Conservation (phyloP, 2,888 invertebrate species). For the Callyntrura sp. region DNA sequence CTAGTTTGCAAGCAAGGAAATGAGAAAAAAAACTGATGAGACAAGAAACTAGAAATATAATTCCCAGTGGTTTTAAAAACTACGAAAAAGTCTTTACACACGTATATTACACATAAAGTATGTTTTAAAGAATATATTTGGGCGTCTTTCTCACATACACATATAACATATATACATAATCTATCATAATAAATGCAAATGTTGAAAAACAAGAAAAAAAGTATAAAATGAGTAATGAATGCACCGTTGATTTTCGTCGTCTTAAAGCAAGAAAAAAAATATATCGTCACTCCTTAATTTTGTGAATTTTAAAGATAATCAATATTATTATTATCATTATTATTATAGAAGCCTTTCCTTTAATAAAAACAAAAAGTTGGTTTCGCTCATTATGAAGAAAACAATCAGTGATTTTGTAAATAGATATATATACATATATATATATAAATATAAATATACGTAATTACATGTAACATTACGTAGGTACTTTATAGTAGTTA, state of each 20-base stretch:
- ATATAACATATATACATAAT: background rate
- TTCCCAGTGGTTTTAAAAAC: background rate
- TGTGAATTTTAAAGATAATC: slow-evolving; percentile 5
- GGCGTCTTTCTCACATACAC: slow-evolving; percentile 28
- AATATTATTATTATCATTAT: slow-evolving; percentile 7
- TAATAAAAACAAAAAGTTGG: slow-evolving; percentile 40
- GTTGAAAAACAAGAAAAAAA: slow-evolving; percentile 51
- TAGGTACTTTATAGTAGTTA: slow-evolving; percentile 22
- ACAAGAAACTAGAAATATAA: background rate
- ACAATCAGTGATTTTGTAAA: slow-evolving; percentile 54
- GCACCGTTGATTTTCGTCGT: slow-evolving; percentile 29
- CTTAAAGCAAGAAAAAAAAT: slow-evolving; percentile 49
- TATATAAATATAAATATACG: background rate
- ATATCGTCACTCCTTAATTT: slow-evolving; percentile 9
- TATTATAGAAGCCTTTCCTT: slow-evolving; percentile 41
- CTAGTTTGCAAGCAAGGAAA: background rate
- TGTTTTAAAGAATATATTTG: slow-evolving; percentile 19
- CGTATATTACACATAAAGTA: background rate
- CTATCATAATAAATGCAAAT: slow-evolving; percentile 24
- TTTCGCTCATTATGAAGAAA: slow-evolving; percentile 46
- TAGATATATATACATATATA: background rate
- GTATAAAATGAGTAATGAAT: slow-evolving; percentile 31
- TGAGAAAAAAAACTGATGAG: too few species aligned
- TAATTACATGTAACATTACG: background rate
- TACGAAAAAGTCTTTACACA: slow-evolving; percentile 26